Evolutionary conservation across 1,140 invertebrate genomes (phyloP).

Genomic region (Temnothorax longispinosus): DNA sequence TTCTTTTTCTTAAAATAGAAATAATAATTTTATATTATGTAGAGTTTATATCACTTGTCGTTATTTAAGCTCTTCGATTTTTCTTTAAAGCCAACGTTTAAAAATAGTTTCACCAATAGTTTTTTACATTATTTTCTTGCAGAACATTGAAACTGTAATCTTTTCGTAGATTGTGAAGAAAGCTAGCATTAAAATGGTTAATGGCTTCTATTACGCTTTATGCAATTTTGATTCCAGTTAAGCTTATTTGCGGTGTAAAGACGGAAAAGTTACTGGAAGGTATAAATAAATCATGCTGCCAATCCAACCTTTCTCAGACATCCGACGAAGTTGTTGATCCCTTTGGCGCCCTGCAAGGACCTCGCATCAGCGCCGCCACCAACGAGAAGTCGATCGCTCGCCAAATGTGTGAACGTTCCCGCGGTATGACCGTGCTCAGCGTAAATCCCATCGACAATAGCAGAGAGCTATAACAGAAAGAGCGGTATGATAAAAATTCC

Average conservation of each 20-base stretch:
- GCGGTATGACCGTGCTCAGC: constrained; percentile 96
- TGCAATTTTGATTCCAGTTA: constrained; percentile 10
- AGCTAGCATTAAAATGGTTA: not conserved
- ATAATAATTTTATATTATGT: not conserved
- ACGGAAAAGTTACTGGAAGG: not conserved
- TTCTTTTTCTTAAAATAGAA: not conserved
- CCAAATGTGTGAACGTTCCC: constrained; percentile 95
- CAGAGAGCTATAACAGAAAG: constrained; percentile 91
- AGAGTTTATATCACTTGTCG: not conserved
- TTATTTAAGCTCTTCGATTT: not conserved
- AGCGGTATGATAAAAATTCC: not conserved
- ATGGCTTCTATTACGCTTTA: not conserved
- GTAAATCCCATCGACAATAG: constrained; percentile 96
- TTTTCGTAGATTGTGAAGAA: not conserved
- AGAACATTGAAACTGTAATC: not conserved
- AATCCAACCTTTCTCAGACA: constrained; percentile 95
- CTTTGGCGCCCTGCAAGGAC: constrained; percentile 92
- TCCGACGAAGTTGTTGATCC: constrained; percentile 96
- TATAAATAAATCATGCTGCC: constrained; percentile 55
- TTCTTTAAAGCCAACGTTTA: not conserved
- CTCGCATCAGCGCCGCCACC: constrained; percentile 95
- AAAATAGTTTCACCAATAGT: not conserved
- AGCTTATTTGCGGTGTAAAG: not conserved
- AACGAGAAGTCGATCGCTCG: constrained; percentile 94
- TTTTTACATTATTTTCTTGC: constrained; percentile 16